Evolutionary conservation across 2,113 vertebrate genomes (phyloP), one percentile per base, ranked within the genome.

Genomic region (Addax nasomaculatus): DNA sequence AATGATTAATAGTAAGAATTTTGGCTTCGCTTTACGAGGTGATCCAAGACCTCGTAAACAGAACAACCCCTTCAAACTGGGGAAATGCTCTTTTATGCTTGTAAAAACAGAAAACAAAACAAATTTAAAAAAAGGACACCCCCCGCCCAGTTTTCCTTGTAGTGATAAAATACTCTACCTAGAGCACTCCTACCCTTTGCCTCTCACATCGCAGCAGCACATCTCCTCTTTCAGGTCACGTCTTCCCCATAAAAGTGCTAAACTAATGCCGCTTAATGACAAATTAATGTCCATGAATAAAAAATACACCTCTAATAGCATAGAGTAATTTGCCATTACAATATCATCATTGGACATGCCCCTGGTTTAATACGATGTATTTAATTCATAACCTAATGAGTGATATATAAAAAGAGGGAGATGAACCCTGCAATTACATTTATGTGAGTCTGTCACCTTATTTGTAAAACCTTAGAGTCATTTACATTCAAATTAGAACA

Each of bases 331-430:
- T 99, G 99, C 99, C 99, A 99, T 99, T 99, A 99, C 99, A 99
- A 99, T 99, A 99, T 99, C 99, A 99, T 99, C 99, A 99, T 99
- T 99, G 99, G 99, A 99, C 99, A 99, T 99, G 99, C 99, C 99
- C 99, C 99, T 99, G 99, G 99, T 99, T 99, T 99, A 99, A 99
- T 99, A 99, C 98, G 99, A 99, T 99, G 99, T 99, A 99, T 99
- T 99, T 99, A 99, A 99, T 99, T 99, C 99, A 99, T 99, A 99
- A 99, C 99, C 99, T 99, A 99, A 99, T 99, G 99, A 99, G 99
- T 99, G 99, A 99, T 99, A 99, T 99, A 99, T 99, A 99, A 99
- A 99, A 99, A 99, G 99, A 99, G 98, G 99, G 99, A 99, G 99
- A 99, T 99, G 99, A 99, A 99, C 99, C 99, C 99, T 98, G 99